Base-by-base conservation (phyloP, 2,888 invertebrate species). In the Disparrhopalites patrizii region DNA sequence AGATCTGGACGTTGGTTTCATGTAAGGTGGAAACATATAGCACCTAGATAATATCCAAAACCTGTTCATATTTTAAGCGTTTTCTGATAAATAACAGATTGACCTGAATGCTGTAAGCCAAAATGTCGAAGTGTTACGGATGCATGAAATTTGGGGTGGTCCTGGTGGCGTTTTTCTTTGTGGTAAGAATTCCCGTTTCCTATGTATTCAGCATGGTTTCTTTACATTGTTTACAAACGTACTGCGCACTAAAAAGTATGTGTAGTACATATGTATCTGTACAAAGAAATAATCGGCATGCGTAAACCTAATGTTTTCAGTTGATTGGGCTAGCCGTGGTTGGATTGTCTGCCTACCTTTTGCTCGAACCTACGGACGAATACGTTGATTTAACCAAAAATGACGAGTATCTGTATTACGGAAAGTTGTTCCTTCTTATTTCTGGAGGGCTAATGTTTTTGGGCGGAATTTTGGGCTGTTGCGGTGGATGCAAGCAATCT, bases 121-220 rank as follows among this genome's bases (percentile, higher is more conserved):
- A 47, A 13, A 73, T 74, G 73, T 68, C 69, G 65, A 66, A 68
- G 27, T 74, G 71, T 38, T 69, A 72, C 63, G 70, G 71, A 15
- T 73, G 72, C 60, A 74, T 73, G 72, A 74, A 74, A 55, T 72
- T 72, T 68, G 72, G 73, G 13, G 73, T 74, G 60, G 67, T 73
- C 25, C 71, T 73, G 43, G 70, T 74, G 38, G 71, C 74, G n/a
- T 65, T 73, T 8, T 50, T 72, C 18, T 74, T 73, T 47, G 58
- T 74, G 70, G 74, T 74, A 63, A 60, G 69, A 54, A n/a, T n/a
- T n/a, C n/a, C n/a, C n/a, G n/a, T n/a, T n/a, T n/a, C n/a, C n/a
- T n/a, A n/a, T n/a, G n/a, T n/a, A n/a, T n/a, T n/a, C n/a, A n/a
- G n/a, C n/a, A n/a, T n/a, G n/a, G n/a, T n/a, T n/a, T n/a, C n/a